Conservation (phyloP, 2,888 invertebrate genomes). For the Axea sp. region DNA sequence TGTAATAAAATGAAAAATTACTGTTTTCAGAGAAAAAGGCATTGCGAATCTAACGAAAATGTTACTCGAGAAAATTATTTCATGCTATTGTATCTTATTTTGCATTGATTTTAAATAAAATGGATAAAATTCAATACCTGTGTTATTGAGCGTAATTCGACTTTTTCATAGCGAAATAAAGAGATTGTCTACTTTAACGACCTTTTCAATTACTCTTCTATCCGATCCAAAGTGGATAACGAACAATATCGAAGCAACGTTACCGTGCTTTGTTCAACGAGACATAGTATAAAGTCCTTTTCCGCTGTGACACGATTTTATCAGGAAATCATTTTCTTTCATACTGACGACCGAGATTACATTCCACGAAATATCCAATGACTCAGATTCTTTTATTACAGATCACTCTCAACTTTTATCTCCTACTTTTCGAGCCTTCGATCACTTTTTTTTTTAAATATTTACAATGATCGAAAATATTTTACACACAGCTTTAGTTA, state of each 20-base stretch:
- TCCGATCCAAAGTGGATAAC: constrained; percentile 61
- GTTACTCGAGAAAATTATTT: too few relatives aligned
- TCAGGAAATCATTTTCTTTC: constrained; percentile 62
- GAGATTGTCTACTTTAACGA: constrained; percentile 59
- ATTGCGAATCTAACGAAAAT: too few relatives aligned
- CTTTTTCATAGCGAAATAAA: constrained; percentile 51
- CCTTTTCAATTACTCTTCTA: constrained; percentile 59
- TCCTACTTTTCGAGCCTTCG: background rate
- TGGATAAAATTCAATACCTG: constrained; percentile 43
- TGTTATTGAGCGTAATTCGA: constrained; percentile 51
- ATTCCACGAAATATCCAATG: constrained; percentile 47
- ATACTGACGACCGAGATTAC: constrained; percentile 57
- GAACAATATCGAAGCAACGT: constrained; percentile 60
- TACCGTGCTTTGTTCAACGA: constrained; percentile 59
- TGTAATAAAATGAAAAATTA: too few relatives aligned
- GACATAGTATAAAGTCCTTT: constrained; percentile 56
- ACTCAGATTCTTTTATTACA: constrained; percentile 36
- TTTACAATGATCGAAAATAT: constrained; percentile 9
- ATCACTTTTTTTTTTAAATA: constrained; percentile 17
- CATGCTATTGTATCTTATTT: constrained; percentile 21
- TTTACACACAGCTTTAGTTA: too few relatives aligned
- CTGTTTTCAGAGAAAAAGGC: too few relatives aligned
- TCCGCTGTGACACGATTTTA: constrained; percentile 58
- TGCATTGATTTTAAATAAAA: constrained; percentile 50
- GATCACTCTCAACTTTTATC: constrained; percentile 24